Base-by-base conservation (phyloP, 2,888 invertebrate species). In the Argyresthia goedartella region DNA sequence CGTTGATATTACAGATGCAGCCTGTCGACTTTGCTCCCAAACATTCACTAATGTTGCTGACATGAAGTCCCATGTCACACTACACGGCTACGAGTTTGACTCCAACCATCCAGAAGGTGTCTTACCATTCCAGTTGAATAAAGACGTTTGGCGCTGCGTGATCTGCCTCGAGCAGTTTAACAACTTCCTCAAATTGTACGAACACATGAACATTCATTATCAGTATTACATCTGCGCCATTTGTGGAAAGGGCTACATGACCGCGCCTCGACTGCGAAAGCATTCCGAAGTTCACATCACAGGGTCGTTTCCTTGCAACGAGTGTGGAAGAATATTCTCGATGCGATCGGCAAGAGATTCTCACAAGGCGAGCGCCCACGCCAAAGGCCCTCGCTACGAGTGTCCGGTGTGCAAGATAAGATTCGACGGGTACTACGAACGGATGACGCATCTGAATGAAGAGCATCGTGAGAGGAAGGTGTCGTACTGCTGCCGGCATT, bases 231-330 rank as follows among this genome's bases (percentile, higher is more conserved):
- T 85, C 45, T 86, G 85, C 55, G 69, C 81, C 0, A 79, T 69
- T 4, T 86, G 85, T 53, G 85, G 85, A 0, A 85, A 85, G 56
- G 85, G 82, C 0, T 86, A 75, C 52, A 82, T 84, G 81, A 81
- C 85, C 0, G 79, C 76, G 1, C 72, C 72, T 0, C 67, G 85
- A 15, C 53, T 85, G 51, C 70, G 82, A n/a, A 84, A 81, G 57
- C 85, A 86, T 60, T 74, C 77, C 0, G 82, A 82, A 60, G 75
- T 79, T 0, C 85, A 86, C 46, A 68, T 79, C 16, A 70, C 72
- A 1, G 85, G 85, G 0, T 71, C 75, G 1, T 85, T 84, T 52
- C 73, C 81, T 0, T 86, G 85, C 55, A 71, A 76, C 39, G 71
- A 74, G 52, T 86, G 85, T 54, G 76, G 69, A 0, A 68, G 69